Evolutionary conservation across 2,113 vertebrate species (phyloP).

Genomic region (Dissostichus mawsoni): DNA sequence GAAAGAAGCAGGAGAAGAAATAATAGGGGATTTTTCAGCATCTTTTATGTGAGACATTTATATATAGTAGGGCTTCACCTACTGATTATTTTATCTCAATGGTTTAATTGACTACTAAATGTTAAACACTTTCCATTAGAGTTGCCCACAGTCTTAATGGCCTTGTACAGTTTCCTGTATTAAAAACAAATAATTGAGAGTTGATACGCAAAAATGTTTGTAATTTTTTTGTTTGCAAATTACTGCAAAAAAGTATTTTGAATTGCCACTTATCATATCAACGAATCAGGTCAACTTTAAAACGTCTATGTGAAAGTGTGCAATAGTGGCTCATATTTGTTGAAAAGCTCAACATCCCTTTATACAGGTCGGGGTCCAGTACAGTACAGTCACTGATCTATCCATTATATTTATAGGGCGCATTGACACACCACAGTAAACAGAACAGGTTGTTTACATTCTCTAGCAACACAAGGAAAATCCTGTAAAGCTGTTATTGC

Average conservation of each 20-base stretch:
- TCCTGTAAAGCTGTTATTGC: constrained; percentile 12
- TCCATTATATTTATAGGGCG: constrained; percentile 2
- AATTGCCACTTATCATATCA: neutral
- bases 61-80: too few relatives aligned
- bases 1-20: neutral
- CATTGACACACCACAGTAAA: constrained; percentile 14
- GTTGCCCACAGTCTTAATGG: neutral
- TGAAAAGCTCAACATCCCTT: neutral
- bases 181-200: neutral
- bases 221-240: too few relatives aligned
- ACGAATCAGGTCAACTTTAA: neutral
- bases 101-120: too few relatives aligned
- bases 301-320: too few relatives aligned
- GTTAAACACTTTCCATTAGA: neutral
- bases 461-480: neutral
- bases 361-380: neutral
- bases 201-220: neutral
- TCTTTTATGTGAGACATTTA: neutral
- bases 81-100: neutral
- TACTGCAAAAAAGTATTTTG: neutral
- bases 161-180: too few relatives aligned
- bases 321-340: neutral
- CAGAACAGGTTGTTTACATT: constrained; percentile 32
- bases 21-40: neutral
- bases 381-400: neutral